phyloP scores from a whole-genome alignment of 2,797 vertebrate species.

The Tinamus major region DNA sequence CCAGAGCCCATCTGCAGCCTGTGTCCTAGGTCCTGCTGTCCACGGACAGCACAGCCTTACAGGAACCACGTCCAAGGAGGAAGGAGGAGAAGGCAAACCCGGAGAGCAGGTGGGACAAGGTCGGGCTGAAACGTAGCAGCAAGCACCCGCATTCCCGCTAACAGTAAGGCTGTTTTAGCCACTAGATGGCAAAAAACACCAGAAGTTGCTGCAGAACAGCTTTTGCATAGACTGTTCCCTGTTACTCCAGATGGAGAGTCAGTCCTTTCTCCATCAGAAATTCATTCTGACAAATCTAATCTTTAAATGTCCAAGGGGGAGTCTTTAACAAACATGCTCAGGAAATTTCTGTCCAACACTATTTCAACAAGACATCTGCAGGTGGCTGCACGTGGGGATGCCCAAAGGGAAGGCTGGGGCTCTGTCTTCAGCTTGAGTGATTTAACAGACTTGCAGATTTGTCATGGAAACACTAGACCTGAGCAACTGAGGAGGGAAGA shows the following conservation, averaged over 20 bases:
- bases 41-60: not conserved
- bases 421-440: not conserved
- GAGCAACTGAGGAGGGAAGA: not conserved
- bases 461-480: not conserved
- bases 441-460: not conserved
- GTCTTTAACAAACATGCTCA: not conserved
- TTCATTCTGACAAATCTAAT: not conserved
- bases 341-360: not conserved
- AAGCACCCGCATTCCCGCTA: not conserved
- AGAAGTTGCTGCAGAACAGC: not conserved
- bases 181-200: slow-evolving; percentile 65
- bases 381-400: not conserved
- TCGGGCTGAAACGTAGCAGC: not conserved
- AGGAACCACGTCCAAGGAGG: not conserved
- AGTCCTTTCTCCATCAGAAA: not conserved
- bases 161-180: not conserved
- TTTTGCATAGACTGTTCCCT: not conserved
- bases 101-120: not conserved
- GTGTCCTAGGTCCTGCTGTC: not conserved
- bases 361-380: not conserved
- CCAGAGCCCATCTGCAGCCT: not conserved
- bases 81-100: not conserved
- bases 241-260: not conserved
- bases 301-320: not conserved
- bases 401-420: not conserved